These are phyloP conservation scores for Hydractinia echinata DNA, from an alignment of 30 jellyfish, hydroid and myxozoan genomes.

Conservation along the genomic window DNA sequence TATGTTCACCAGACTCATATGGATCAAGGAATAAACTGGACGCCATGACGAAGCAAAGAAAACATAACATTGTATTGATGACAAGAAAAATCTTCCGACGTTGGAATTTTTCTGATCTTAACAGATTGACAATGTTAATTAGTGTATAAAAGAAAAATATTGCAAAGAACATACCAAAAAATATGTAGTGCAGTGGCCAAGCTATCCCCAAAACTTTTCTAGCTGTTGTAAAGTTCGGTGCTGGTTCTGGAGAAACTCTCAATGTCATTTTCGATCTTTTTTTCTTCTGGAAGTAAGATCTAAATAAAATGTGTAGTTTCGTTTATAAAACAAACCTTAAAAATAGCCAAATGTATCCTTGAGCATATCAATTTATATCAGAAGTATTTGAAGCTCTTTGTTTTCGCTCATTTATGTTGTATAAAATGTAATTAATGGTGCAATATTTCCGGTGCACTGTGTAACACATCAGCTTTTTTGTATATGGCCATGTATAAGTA, in stretches of 20 bases:
- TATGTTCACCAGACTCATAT: constrained; percentile 5
- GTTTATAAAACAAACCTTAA: too few relatives aligned
- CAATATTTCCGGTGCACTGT: too few relatives aligned
- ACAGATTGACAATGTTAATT: background rate
- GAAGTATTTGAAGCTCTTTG: too few relatives aligned
- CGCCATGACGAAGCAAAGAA: background rate
- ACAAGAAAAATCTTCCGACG: background rate
- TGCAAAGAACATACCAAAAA: background rate
- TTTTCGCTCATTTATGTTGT: too few relatives aligned
- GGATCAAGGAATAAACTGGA: background rate
- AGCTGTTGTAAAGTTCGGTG: background rate
- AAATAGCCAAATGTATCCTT: too few relatives aligned
- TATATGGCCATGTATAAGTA: too few relatives aligned
- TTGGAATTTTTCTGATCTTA: background rate
- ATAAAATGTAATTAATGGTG: too few relatives aligned
- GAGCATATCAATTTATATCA: too few relatives aligned
- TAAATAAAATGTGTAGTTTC: too few relatives aligned
- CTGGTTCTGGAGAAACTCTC: constrained; percentile 7
- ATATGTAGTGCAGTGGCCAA: constrained; percentile 7
- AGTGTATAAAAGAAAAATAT: background rate
- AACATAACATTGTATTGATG: background rate
- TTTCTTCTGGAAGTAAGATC: too few relatives aligned
- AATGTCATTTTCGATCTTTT: too few relatives aligned
- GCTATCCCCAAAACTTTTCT: background rate
- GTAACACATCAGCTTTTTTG: too few relatives aligned